Conservation (phyloP, 2,888 invertebrate species). For the Cistogaster globosa region DNA sequence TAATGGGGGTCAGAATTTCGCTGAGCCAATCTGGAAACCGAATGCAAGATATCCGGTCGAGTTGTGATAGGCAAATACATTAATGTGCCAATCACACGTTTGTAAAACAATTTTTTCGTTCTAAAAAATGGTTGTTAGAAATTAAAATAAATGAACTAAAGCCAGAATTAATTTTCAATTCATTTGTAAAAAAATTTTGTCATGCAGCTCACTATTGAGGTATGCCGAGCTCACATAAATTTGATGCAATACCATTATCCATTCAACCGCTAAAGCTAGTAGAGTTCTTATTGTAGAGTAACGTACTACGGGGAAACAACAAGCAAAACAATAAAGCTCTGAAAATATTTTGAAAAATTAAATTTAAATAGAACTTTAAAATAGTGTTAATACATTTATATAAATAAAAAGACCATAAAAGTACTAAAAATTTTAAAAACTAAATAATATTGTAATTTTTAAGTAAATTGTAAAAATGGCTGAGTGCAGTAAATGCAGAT, state of each 20-base stretch:
- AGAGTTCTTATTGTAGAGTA: conserved; percentile 54
- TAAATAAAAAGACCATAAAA: too few species aligned
- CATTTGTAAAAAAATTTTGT: conserved; percentile 31
- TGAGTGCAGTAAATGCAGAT: too few species aligned
- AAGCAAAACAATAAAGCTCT: too few species aligned
- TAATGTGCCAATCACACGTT: neutral
- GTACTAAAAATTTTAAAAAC: too few species aligned
- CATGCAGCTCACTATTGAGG: conserved; percentile 58
- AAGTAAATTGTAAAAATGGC: too few species aligned
- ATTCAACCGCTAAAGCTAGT: conserved; percentile 62
- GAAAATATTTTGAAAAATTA: too few species aligned
- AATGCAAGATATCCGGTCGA: neutral
- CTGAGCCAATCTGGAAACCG: neutral
- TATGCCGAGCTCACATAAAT: conserved; percentile 67
- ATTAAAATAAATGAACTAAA: too few species aligned
- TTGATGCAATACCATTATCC: conserved; percentile 52
- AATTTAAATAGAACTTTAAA: too few species aligned
- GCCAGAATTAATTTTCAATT: too few species aligned
- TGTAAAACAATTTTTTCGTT: conserved; percentile 39
- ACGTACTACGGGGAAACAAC: neutral
- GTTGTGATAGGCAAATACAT: neutral
- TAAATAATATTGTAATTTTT: too few species aligned
- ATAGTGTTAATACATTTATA: too few species aligned
- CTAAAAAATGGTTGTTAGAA: too few species aligned
- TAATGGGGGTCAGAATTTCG: neutral